Conservation (phyloP, 2,888 invertebrate species). For the Hydraecia micacea region DNA sequence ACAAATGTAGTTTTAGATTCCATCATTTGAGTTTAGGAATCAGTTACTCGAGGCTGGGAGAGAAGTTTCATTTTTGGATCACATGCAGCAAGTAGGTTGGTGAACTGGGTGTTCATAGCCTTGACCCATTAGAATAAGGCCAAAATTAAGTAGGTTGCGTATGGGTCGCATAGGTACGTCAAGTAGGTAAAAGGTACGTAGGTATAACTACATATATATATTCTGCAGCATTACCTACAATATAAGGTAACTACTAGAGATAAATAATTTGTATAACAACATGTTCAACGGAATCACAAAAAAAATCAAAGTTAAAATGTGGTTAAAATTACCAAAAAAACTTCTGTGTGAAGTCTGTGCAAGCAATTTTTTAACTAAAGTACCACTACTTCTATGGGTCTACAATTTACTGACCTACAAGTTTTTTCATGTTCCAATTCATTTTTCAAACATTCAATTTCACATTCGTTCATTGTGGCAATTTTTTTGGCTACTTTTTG, state of each 20-base stretch:
- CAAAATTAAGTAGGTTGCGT: constrained; percentile 33
- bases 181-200: constrained; percentile 20
- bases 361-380: background rate
- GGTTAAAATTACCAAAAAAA: background rate
- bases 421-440: constrained; percentile 88
- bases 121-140: constrained; percentile 52
- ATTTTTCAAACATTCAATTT: constrained; percentile 85
- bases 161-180: constrained; percentile 10
- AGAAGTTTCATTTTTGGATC: constrained; percentile 1
- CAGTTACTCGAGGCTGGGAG: background rate
- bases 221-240: constrained; percentile 7
- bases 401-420: constrained; percentile 79
- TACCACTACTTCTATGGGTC: background rate
- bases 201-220: background rate
- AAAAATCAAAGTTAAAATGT: background rate
- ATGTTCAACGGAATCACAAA: background rate
- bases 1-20: background rate
- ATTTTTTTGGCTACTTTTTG: constrained; percentile 34
- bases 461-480: constrained; percentile 83
- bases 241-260: background rate
- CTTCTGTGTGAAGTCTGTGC: background rate
- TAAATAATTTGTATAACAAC: background rate
- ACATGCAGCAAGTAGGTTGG: constrained; percentile 22
- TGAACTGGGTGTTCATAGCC: constrained; percentile 11
- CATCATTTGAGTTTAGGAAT: background rate